phyloP scores from a whole-genome alignment of 1,140 invertebrate genomes.

The Euglossa dilemma region DNA sequence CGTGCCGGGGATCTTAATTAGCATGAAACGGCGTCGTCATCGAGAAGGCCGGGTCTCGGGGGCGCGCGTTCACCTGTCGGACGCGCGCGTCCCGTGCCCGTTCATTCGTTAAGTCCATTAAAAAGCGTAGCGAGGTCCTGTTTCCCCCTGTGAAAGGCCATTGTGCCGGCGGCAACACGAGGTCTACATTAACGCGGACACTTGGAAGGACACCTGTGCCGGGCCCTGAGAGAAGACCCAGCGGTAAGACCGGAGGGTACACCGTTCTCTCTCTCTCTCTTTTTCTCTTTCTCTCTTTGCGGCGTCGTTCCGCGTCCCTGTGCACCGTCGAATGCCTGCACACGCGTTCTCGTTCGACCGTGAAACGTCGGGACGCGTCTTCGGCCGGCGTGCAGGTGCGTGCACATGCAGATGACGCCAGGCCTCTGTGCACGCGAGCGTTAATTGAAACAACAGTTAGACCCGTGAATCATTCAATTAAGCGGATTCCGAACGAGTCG shows the following conservation, averaged over 20 bases:
- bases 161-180: slow-evolving; percentile 4
- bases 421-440: slow-evolving; percentile 10
- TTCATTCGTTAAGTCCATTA: slow-evolving; percentile 22
- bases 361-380: slow-evolving; percentile 16
- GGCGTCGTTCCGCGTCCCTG: not conserved
- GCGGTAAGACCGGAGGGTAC: not conserved
- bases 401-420: slow-evolving; percentile 30
- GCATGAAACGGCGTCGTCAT: slow-evolving; percentile 20
- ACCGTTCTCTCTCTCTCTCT: not conserved
- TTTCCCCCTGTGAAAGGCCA: slow-evolving; percentile 16
- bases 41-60: not conserved
- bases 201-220: slow-evolving; percentile 20
- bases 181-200: slow-evolving; percentile 11
- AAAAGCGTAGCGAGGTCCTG: slow-evolving; percentile 4
- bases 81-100: not conserved
- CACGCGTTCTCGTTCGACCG: slow-evolving; percentile 21
- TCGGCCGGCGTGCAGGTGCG: slow-evolving; percentile 25
- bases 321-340: slow-evolving; percentile 9
- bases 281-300: not conserved
- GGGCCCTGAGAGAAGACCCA: not conserved
- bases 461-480: slow-evolving; percentile 52
- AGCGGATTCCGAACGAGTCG: slow-evolving; percentile 48
- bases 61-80: slow-evolving; percentile 13
- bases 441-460: slow-evolving; percentile 53
- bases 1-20: slow-evolving; percentile 20